Percentiles rank a stretch among this genome's conserved stretches.
phyloP scores from a whole-genome alignment of 1,140 invertebrate genomes.

The Drosophila subobscura region DNA sequence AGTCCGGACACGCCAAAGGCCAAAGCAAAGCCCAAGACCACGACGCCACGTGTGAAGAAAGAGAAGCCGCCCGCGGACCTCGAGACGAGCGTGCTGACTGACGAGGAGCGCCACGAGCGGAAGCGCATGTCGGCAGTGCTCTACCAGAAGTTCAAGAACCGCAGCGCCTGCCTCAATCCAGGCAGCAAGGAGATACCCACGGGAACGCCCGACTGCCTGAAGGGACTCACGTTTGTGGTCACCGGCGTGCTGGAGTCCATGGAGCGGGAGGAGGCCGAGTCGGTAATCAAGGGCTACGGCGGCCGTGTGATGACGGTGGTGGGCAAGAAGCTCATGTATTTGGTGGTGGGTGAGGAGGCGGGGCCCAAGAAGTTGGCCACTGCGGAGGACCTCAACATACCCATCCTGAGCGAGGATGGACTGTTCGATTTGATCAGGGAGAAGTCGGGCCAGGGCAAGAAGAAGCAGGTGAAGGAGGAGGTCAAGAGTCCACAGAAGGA shows the following conservation, averaged over 20 bases:
- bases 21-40: constrained; percentile 28
- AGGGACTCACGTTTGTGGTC: constrained; percentile 91
- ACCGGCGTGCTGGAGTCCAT: constrained; percentile 96
- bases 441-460: constrained; percentile 79
- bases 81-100: constrained; percentile 84
- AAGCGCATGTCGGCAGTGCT: constrained; percentile 86
- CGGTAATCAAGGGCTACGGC: constrained; percentile 91
- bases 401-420: constrained; percentile 92
- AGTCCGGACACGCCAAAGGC: not conserved
- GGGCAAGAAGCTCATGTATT: constrained; percentile 91
- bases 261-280: constrained; percentile 91
- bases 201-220: constrained; percentile 90
- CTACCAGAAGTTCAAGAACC: constrained; percentile 89
- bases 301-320: constrained; percentile 90
- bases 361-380: constrained; percentile 93
- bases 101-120: constrained; percentile 87
- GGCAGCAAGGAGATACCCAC: constrained; percentile 93
- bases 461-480: constrained; percentile 22
- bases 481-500: constrained; percentile 24
- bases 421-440: constrained; percentile 91
- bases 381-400: constrained; percentile 88
- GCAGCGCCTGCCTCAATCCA: constrained; percentile 90
- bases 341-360: constrained; percentile 92
- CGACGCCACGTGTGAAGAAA: constrained; percentile 49
- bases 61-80: constrained; percentile 44